These are phyloP conservation scores for Eurois occulta DNA, from an alignment of 2,888 invertebrate genomes.

Conservation along the genomic window DNA sequence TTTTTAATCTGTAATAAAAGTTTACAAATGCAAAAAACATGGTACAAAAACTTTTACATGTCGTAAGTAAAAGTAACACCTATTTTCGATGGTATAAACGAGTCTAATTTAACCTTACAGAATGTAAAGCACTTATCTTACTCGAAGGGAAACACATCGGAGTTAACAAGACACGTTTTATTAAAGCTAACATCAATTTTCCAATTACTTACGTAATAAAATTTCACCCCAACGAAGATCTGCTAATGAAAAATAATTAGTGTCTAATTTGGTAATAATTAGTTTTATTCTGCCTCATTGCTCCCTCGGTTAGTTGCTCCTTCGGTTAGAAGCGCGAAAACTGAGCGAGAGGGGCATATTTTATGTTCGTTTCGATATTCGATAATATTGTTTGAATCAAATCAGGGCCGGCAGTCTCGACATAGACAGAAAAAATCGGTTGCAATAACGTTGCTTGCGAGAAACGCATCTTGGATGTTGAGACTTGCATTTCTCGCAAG, in stretches of 20 bases:
- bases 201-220: slow-evolving; percentile 38
- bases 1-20: too few species aligned
- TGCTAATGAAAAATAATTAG: slow-evolving; percentile 49
- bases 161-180: neutral
- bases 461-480: too few species aligned
- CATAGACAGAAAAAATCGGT: too few species aligned
- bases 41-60: neutral
- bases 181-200: slow-evolving; percentile 19
- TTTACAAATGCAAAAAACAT: neutral
- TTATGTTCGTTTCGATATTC: neutral
- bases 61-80: neutral
- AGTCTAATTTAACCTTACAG: too few species aligned
- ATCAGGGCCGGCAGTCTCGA: too few species aligned
- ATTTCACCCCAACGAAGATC: slow-evolving; percentile 7
- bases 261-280: slow-evolving; percentile 33
- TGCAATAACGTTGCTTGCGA: too few species aligned
- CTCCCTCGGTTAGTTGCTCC: too few species aligned
- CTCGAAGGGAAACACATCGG: neutral
- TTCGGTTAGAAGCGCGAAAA: neutral
- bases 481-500: too few species aligned
- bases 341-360: neutral
- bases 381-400: neutral
- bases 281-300: slow-evolving; percentile 12
- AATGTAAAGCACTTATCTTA: neutral
- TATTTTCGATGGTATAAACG: neutral